Conservation (phyloP, 2,113 vertebrate species). For the Amphilophus citrinellus region DNA sequence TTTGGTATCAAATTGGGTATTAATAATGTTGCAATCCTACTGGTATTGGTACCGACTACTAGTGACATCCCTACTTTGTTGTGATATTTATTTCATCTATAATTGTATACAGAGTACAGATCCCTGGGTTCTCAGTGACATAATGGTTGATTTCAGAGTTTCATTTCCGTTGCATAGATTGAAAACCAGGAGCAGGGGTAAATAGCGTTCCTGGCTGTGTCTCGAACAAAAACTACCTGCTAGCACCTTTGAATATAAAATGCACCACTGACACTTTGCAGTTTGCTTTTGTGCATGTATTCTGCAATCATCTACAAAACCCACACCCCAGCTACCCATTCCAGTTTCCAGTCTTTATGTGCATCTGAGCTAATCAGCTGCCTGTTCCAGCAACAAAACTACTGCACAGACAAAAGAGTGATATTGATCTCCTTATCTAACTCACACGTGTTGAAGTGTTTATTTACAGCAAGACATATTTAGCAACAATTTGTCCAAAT, state of each 20-base stretch:
- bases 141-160: neutral
- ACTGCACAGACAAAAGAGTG: neutral
- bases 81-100: neutral
- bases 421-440: neutral
- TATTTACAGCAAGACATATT: neutral
- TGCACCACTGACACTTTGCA: neutral
- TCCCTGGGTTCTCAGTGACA: neutral
- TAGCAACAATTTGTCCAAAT: slow-evolving; percentile 1
- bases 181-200: neutral
- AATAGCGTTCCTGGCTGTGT: neutral
- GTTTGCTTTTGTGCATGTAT: neutral
- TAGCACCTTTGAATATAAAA: neutral
- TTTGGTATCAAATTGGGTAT: neutral
- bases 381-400: neutral
- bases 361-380: neutral
- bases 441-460: neutral
- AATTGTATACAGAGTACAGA: neutral
- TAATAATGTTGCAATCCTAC: neutral
- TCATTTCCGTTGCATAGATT: neutral
- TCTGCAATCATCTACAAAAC: neutral
- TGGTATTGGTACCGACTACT: neutral
- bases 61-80: neutral
- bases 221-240: neutral
- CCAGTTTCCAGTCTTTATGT: neutral
- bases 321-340: neutral